Conservation (phyloP, 2,888 invertebrate species). For the Oscheius sp. region DNA sequence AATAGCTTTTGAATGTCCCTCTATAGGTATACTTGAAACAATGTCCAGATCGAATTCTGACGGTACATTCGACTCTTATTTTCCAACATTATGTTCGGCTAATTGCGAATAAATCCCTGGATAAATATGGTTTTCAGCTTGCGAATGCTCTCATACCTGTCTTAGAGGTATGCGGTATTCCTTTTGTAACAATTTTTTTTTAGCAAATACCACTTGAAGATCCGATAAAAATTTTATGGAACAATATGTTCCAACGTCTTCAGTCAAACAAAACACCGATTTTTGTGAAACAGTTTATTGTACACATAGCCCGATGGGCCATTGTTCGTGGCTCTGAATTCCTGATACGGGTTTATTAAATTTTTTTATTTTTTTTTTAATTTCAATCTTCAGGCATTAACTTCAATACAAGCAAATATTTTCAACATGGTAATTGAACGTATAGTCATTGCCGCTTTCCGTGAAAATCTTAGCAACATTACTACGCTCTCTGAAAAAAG, state of each 20-base stretch:
- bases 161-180: constrained; percentile 30
- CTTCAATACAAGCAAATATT: constrained; percentile 77
- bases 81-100: constrained; percentile 74
- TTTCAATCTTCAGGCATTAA: constrained; percentile 40
- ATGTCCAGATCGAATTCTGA: constrained; percentile 16
- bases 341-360: constrained; percentile 82
- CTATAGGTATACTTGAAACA: constrained; percentile 31
- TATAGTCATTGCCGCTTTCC: constrained; percentile 42
- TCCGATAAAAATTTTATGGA: constrained; percentile 43
- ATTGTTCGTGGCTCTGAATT: constrained; percentile 82
- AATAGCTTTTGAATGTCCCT: neutral
- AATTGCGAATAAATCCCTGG: constrained; percentile 91
- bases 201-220: too few species aligned
- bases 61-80: constrained; percentile 4
- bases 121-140: constrained; percentile 93
- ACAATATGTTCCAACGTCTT: constrained; percentile 72
- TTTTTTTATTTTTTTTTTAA: neutral
- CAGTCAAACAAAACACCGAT: constrained; percentile 93
- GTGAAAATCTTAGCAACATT: constrained; percentile 79
- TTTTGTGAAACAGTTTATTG: constrained; percentile 86
- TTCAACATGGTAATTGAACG: constrained; percentile 94
- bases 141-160: constrained; percentile 81
- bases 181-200: neutral
- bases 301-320: constrained; percentile 87
- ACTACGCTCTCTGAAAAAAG: constrained; percentile 84